Percentiles rank a stretch among this genome's conserved stretches.
Conservation (phyloP, 2,888 invertebrate species). For the Drepana falcataria region DNA sequence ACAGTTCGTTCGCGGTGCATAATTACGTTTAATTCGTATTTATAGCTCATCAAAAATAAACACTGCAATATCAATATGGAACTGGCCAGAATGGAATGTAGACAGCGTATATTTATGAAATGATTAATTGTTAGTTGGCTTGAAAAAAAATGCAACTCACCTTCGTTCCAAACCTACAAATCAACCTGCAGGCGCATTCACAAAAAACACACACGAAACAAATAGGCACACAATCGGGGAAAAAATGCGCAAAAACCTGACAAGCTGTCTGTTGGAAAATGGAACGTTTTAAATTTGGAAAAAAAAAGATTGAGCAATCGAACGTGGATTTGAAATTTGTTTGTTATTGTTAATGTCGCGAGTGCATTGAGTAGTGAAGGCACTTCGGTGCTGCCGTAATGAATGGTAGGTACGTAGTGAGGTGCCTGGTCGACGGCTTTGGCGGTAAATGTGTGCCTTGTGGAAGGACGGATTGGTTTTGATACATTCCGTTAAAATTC, state of each 20-base stretch:
- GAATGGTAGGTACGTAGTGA: constrained; percentile 65
- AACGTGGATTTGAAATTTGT: constrained; percentile 14
- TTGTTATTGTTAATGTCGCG: constrained; percentile 52
- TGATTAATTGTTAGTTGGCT: constrained; percentile 14
- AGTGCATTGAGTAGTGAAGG: constrained; percentile 54
- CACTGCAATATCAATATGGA: background rate
- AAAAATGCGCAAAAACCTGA: constrained; percentile 42
- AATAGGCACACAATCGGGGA: constrained; percentile 29
- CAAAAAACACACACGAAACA: constrained; percentile 24
- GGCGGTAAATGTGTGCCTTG: constrained; percentile 71
- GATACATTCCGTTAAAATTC: constrained; percentile 48
- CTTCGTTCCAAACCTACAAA: constrained; percentile 9
- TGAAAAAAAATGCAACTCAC: constrained; percentile 23
- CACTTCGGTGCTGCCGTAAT: constrained; percentile 61
- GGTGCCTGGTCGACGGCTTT: constrained; percentile 65
- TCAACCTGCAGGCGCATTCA: constrained; percentile 16
- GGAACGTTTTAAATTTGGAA: background rate
- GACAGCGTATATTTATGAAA: background rate
- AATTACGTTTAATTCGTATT: background rate
- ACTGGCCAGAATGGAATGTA: background rate
- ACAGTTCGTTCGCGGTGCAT: too few relatives aligned
- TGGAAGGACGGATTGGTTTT: constrained; percentile 45
- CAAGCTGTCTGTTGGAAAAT: constrained; percentile 28
- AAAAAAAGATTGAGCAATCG: constrained; percentile 9
- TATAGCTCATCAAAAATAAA: background rate